These are phyloP conservation scores for Drosophila prolongata DNA, from an alignment of 2,888 invertebrate species.

Conservation along the genomic window DNA sequence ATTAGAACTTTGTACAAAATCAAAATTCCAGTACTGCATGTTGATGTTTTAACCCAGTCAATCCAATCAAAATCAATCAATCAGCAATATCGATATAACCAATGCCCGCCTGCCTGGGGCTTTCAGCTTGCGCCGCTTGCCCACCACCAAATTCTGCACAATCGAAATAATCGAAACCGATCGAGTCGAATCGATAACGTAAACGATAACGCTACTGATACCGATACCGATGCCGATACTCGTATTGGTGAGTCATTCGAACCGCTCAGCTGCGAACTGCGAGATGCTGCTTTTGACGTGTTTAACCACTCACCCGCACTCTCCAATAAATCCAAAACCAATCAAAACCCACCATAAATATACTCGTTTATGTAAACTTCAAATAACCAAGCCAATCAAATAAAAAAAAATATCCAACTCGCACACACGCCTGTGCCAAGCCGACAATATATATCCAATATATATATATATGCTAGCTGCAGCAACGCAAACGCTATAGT, in stretches of 20 bases:
- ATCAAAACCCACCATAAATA: conserved; percentile 30
- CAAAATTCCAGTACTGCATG: conserved; percentile 69
- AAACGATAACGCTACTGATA: conserved; percentile 25
- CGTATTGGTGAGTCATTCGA: conserved; percentile 39
- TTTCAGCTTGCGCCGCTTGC: conserved; percentile 77
- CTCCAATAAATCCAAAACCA: conserved; percentile 22
- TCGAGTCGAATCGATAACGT: conserved; percentile 59
- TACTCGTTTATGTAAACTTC: conserved; percentile 28
- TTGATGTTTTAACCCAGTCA: conserved; percentile 73
- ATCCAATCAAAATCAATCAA: conserved; percentile 31
- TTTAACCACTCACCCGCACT: conserved; percentile 43
- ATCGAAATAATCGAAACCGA: conserved; percentile 38
- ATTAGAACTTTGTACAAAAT: conserved; percentile 60
- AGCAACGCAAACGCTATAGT: conserved; percentile 22
- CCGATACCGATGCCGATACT: conserved; percentile 27
- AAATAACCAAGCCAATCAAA: conserved; percentile 9
- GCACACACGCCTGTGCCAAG: conserved; percentile 77
- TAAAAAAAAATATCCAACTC: conserved; percentile 26
- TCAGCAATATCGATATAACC: conserved; percentile 31
- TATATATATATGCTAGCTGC: conserved; percentile 33
- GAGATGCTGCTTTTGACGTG: conserved; percentile 69
- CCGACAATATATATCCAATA: conserved; percentile 27
- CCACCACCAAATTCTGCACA: conserved; percentile 63
- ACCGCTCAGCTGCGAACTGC: conserved; percentile 40
- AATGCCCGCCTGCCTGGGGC: conserved; percentile 51